Evolutionary conservation across 2,888 invertebrate genomes (phyloP), one percentile per base, ranked within the genome.

Genomic region (Autographa gamma): DNA sequence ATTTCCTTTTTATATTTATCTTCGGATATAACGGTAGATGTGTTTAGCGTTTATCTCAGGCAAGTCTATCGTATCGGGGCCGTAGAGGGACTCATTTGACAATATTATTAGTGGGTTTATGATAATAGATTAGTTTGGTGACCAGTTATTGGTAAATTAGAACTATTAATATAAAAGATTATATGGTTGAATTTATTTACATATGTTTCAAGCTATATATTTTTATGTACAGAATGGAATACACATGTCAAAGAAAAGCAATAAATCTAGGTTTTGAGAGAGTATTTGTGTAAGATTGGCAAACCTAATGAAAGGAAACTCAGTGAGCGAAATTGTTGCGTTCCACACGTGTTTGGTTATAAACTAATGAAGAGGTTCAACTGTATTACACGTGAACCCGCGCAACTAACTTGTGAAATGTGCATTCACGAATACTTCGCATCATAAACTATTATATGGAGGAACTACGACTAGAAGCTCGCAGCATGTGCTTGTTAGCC

Each of bases 1-100:
- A 88, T 87, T 85, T 87, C 85, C 84, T 82, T 84, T 85, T 82
- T 80, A 82, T 83, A 85, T 83, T 86, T 86, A 81, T 84, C 80
- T 76, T 68, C 68, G 70, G 75, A 69, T 70, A 78, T 79, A 75
- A 78, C 72, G 52, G 63, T 76, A 64, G 70, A 77, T 62, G 70
- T 74, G 71, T 70, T 71, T 32, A 67, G 63, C 64, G 59, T 67
- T 60, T 66, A 66, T 59, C 32, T 43, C 31, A 59, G 32, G 31
- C 16, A 62, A 64, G 31, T 63, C 62, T 56, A 19, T 56, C 54
- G 3, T 25, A 25, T 25, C 19, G 16, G 31, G 14, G 58, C 31
- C 31, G 41, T 56, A 66, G 31, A 56, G 58, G 16, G 25, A 56
- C 16, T 3, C 9, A 62, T 56, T 25, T 19, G 54, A 11, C 25